Percentiles rank a stretch among this genome's conserved stretches.
These are phyloP conservation scores for Pangasius krempfi DNA, from an alignment of 2,797 vertebrate species.

Conservation along the genomic window DNA sequence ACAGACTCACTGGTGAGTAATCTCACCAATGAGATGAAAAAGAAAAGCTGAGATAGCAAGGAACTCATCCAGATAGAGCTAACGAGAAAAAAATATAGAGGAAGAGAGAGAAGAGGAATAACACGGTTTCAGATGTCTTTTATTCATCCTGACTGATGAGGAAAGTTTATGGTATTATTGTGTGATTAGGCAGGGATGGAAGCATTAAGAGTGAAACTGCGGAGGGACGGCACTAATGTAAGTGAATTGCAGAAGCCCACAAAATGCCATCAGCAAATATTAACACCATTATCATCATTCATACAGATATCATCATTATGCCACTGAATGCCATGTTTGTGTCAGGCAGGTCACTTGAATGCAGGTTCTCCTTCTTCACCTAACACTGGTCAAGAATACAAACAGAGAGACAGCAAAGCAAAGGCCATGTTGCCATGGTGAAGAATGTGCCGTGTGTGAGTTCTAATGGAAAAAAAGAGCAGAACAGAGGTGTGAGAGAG, in stretches of 20 bases:
- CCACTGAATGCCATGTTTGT: conserved; percentile 7
- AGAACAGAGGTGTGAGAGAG: conserved; percentile 24
- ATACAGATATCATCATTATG: not conserved
- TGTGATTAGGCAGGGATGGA: not conserved
- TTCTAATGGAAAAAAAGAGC: conserved; percentile 33
- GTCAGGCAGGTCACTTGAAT: conserved; percentile 36
- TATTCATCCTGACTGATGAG: not conserved
- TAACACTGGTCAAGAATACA: conserved; percentile 9
- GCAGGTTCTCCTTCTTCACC: conserved; percentile 26
- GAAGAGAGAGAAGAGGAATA: not conserved
- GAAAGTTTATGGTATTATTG: conserved; percentile 4
- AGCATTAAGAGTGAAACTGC: conserved; percentile 17
- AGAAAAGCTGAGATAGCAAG: conserved; percentile 39
- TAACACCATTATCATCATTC: not conserved
- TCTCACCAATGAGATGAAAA: not conserved
- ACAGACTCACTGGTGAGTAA: conserved; percentile 45
- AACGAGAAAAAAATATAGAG: not conserved
- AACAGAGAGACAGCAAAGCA: conserved; percentile 27
- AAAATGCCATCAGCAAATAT: not conserved
- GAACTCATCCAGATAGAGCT: conserved; percentile 25
- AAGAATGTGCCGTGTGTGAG: conserved; percentile 38
- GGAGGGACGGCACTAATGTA: not conserved
- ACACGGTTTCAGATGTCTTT: not conserved
- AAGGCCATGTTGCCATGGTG: conserved; percentile 54
- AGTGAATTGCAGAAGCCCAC: not conserved